phyloP scores from a whole-genome alignment of 2,797 vertebrate genomes.

The Australoheros facetus region DNA sequence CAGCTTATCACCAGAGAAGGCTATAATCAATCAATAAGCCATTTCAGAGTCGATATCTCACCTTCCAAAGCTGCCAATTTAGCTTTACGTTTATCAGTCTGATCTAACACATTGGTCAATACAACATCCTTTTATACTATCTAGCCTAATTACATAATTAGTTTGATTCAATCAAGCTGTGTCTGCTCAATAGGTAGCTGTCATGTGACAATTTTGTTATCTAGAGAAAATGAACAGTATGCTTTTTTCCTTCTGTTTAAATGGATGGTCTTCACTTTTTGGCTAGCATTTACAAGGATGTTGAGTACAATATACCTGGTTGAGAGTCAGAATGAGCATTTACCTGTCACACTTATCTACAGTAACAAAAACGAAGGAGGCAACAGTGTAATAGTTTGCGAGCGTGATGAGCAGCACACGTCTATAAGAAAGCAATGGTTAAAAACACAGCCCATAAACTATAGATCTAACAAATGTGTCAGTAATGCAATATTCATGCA shows the following conservation, averaged over 20 bases:
- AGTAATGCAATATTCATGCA: conserved; percentile 32
- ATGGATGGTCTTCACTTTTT: conserved; percentile 4
- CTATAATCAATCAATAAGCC: conserved; percentile 74
- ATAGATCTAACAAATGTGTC: conserved; percentile 21
- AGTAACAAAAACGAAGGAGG: neutral
- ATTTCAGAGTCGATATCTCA: conserved; percentile 64
- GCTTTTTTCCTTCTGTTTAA: neutral
- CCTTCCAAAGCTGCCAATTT: conserved; percentile 62
- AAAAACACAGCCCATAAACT: conserved; percentile 9
- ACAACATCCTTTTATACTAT: conserved; percentile 63
- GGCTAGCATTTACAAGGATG: neutral
- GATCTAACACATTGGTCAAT: conserved; percentile 59
- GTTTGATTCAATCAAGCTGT: conserved; percentile 45
- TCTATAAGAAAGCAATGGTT: neutral
- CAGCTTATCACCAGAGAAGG: conserved; percentile 63
- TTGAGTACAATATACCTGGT: conserved; percentile 28
- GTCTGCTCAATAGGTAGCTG: conserved; percentile 50
- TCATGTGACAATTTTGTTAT: conserved; percentile 40
- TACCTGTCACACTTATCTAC: conserved; percentile 9
- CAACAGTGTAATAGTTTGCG: neutral
- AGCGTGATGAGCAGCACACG: conserved; percentile 3
- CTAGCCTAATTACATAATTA: conserved; percentile 52
- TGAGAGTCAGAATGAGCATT: conserved; percentile 28
- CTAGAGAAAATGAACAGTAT: conserved; percentile 29
- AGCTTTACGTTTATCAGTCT: conserved; percentile 60